Conservation (phyloP, 2,797 vertebrate species). For the Chromobotia macracanthus region DNA sequence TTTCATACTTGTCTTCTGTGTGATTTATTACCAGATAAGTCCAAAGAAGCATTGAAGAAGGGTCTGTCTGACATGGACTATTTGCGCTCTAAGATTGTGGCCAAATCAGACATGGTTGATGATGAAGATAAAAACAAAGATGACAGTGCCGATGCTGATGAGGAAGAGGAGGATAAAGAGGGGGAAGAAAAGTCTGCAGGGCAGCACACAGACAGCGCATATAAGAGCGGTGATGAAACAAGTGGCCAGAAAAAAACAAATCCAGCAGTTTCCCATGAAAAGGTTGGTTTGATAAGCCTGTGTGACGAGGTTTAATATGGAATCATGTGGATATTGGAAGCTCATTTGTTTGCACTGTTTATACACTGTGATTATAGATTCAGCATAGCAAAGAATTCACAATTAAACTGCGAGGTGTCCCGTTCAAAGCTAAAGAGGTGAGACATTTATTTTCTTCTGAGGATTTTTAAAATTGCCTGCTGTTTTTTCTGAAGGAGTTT, state of each 20-base stretch:
- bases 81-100: conserved; percentile 88
- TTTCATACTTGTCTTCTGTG: not conserved
- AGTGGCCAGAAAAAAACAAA: conserved; percentile 49
- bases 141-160: conserved; percentile 26
- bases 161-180: conserved; percentile 50
- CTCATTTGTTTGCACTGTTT: not conserved
- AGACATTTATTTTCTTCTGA: conserved; percentile 2
- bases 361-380: conserved; percentile 44
- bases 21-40: conserved; percentile 61
- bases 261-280: conserved; percentile 48
- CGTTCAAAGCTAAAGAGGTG: conserved; percentile 89
- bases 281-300: conserved; percentile 32
- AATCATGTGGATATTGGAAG: not conserved
- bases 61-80: conserved; percentile 94
- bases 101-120: conserved; percentile 63
- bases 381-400: conserved; percentile 81
- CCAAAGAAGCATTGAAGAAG: conserved; percentile 73
- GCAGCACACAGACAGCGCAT: conserved; percentile 71
- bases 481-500: no score
- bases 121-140: conserved; percentile 59
- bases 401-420: conserved; percentile 87
- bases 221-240: conserved; percentile 67
- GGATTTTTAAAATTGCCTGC: not conserved
- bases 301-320: not conserved
- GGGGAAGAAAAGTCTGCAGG: conserved; percentile 50